Base-by-base conservation (phyloP, 64 coral and sea anemone species). In the Stichodactyla helianthus region DNA sequence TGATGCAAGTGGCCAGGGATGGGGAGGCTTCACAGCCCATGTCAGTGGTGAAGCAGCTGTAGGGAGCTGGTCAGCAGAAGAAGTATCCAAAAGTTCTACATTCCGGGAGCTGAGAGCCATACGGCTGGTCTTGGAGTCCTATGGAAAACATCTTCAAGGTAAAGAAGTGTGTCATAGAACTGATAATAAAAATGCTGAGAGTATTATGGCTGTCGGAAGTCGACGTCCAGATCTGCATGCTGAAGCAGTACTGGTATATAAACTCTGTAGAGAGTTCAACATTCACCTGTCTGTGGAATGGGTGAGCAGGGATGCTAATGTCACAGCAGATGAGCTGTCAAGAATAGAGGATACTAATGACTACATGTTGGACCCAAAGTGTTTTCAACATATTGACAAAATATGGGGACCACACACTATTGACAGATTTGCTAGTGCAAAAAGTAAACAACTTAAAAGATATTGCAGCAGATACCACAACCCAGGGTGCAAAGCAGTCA, bases 401-500 rank as follows among this genome's bases (percentile, higher is more conserved):
- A 26, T 16, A 35, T 88, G 11, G 71, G 86, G 86, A 54, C 86
- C 86, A 15, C 86, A 79, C 86, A 80, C 54, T 0, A 7, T 88
- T 54, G 86, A 88, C 5, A 9, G 55, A 3, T 88, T 88, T 79
- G 74, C 58, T 0, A 91, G 84, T 55, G 22, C 63, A 2, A 87
- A 81, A n/a, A n/a, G n/a, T n/a, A n/a, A n/a, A n/a, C n/a, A n/a
- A n/a, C n/a, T n/a, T n/a, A n/a, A n/a, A n/a, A n/a, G n/a, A n/a
- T n/a, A n/a, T n/a, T n/a, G n/a, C n/a, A n/a, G n/a, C n/a, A n/a
- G n/a, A n/a, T n/a, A 51, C 77, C 71, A 58, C 2, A 91, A 83
- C 50, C 90, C 84, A 62, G 84, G 62, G 28, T 91, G 85, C 64
- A 60, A 87, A 64, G 77, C 84, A n/a, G 77, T 53, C 6, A 77